Base-by-base conservation (phyloP, 2,797 vertebrate genomes). In the Anolis apletophallus region DNA sequence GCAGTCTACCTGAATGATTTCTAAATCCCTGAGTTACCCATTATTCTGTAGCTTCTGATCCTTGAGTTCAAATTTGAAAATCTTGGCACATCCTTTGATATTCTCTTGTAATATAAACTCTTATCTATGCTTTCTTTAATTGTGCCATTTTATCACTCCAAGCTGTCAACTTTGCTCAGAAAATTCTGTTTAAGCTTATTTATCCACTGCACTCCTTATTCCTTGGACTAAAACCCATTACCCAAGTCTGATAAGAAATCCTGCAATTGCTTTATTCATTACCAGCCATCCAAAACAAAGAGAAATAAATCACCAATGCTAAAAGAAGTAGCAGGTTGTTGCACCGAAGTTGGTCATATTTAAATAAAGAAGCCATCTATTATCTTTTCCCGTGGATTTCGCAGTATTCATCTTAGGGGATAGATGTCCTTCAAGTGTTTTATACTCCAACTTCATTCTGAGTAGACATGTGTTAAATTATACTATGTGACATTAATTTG, bases 41-140 rank as follows among this genome's bases (percentile, higher is more conserved):
- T 90, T 83, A 91, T 87, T 86, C 86, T 89, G 7, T 71, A 16
- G 90, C 73, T 91, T 93, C 91, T 90, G 73, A 88, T 86, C 67
- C 85, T 80, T 52, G 67, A 93, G 59, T 85, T 84, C 59, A 89
- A 92, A 86, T 90, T 87, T 91, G 81, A 90, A 94, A 93, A 88
- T 87, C 79, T 90, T 81, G 83, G 32, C 8, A 84, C 12, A 67
- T 61, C 75, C 3, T 78, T 54, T 81, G 69, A 84, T 90, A 86
- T 77, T 86, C 72, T 74, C 75, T 84, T 81, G 29, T 83, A 84
- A 71, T 88, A 93, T 61, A 85, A 89, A 93, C 85, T 91, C 87
- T 93, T 92, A 91, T 82, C 81, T 85, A 83, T 50, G 57, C 36
- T 84, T 67, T 87, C 76, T 90, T 94, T 95, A 94, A 92, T 91